phyloP scores from a whole-genome alignment of 2,113 vertebrate species.

The Empidonax alnorum region DNA sequence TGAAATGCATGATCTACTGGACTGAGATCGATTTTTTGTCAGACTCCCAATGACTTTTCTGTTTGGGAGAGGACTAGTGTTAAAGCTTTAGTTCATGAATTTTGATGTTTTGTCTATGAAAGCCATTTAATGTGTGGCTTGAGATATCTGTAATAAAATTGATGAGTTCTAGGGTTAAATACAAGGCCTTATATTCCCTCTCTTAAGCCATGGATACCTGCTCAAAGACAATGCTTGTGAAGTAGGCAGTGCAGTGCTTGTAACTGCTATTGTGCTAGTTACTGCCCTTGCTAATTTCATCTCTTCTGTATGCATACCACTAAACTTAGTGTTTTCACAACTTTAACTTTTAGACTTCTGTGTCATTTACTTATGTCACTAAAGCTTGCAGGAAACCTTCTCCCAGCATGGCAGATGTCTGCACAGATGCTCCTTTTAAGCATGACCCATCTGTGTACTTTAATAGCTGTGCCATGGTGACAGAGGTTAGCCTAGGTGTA shows the following conservation, averaged over 20 bases:
- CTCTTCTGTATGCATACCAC: background rate
- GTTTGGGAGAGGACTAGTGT: background rate
- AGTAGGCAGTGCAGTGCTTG: background rate
- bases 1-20: background rate
- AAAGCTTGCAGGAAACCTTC: background rate
- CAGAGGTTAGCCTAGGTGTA: background rate
- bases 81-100: background rate
- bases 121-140: background rate
- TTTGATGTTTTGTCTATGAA: background rate
- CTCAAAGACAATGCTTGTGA: background rate
- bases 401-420: background rate
- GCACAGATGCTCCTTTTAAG: background rate
- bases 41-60: background rate
- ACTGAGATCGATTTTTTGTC: background rate
- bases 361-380: background rate
- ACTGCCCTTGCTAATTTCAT: background rate
- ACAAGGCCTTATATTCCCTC: background rate
- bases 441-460: rapidly evolving
- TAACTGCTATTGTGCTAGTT: background rate
- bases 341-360: background rate
- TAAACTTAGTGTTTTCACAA: background rate
- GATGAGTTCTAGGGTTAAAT: background rate
- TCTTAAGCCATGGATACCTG: background rate
- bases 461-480: background rate
- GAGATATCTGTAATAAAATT: background rate